phyloP scores from a whole-genome alignment of 2,888 invertebrate species.

The Stomorhina lunata region DNA sequence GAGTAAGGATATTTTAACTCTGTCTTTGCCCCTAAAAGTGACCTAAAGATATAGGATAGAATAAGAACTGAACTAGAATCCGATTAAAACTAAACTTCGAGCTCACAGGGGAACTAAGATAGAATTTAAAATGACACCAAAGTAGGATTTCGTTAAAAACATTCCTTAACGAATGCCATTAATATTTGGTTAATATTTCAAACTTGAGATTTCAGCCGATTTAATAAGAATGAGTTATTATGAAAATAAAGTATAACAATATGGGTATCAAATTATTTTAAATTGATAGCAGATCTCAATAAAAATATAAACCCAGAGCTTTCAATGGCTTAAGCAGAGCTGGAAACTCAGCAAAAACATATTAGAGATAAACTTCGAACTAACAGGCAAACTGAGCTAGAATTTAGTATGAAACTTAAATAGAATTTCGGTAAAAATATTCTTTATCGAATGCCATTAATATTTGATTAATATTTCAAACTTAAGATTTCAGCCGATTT shows the following conservation, averaged over 20 bases:
- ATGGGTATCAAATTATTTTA: neutral
- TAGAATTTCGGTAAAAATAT: too few species aligned
- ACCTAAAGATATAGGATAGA: neutral
- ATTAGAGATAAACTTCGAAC: too few species aligned
- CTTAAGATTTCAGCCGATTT: neutral
- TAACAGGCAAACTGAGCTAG: too few species aligned
- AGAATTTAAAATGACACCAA: too few species aligned
- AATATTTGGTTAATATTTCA: neutral
- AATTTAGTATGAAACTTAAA: too few species aligned
- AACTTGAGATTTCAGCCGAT: neutral
- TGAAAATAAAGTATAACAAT: neutral
- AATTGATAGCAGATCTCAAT: neutral
- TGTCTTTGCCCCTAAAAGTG: too few species aligned
- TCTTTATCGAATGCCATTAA: neutral
- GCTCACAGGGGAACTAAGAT: neutral
- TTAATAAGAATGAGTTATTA: neutral
- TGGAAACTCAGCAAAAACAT: too few species aligned
- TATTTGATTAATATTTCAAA: neutral
- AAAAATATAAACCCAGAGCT: conserved; percentile 11
- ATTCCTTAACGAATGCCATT: neutral
- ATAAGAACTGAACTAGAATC: neutral
- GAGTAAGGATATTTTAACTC: too few species aligned
- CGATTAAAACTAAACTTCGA: neutral
- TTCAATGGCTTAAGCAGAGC: too few species aligned
- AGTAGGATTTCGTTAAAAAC: too few species aligned